A percentile compares a stretch with the other conserved stretches of the same genome.
phyloP scores from a whole-genome alignment of 2,113 vertebrate genomes.

The Ictalurus furcatus region DNA sequence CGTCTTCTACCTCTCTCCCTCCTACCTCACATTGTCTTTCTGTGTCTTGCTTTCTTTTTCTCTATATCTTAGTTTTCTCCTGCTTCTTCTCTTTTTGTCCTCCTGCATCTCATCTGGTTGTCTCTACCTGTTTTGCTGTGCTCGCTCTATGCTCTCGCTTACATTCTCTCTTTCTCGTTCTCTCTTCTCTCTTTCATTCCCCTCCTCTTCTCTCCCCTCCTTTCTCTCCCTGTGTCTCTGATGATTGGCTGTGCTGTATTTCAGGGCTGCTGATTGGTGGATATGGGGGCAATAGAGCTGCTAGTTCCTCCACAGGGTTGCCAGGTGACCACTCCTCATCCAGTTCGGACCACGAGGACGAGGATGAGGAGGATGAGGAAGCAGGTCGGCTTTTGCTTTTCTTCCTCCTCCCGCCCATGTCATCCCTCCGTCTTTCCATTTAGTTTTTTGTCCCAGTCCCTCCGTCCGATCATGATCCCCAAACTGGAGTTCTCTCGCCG shows the following conservation, averaged over 20 bases:
- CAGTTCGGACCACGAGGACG: constrained; percentile 91
- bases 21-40: not conserved
- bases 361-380: constrained; percentile 96
- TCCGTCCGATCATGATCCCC: not conserved
- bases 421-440: not conserved
- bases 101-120: not conserved
- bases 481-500: not conserved
- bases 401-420: constrained; percentile 58
- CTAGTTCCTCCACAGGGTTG: constrained; percentile 84
- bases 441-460: not conserved
- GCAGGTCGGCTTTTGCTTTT: constrained; percentile 98
- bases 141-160: not conserved
- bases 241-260: constrained; percentile 59
- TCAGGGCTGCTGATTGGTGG: constrained; percentile 93
- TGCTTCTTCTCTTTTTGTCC: not conserved
- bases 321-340: constrained; percentile 83
- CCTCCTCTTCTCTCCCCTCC: not conserved
- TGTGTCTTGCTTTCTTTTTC: not conserved
- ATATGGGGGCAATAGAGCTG: constrained; percentile 93
- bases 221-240: constrained; percentile 71
- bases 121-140: not conserved
- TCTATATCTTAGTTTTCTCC: not conserved
- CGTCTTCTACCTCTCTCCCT: not conserved
- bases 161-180: not conserved
- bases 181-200: not conserved